These are phyloP conservation scores for Falco punctatus DNA, from an alignment of 2,113 vertebrate genomes.

Conservation along the genomic window DNA sequence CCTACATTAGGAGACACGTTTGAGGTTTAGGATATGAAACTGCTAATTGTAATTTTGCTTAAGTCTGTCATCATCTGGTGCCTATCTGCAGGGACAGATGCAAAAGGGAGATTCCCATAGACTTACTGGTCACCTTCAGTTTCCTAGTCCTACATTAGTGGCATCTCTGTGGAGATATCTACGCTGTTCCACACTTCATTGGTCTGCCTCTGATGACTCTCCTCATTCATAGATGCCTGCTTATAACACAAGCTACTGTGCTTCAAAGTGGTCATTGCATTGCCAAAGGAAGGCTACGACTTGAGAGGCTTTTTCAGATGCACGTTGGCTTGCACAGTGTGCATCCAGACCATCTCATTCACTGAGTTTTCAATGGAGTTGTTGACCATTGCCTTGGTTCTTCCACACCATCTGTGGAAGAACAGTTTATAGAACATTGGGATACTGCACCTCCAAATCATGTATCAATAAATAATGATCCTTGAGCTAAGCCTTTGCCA, in stretches of 20 bases:
- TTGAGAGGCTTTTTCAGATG: not conserved
- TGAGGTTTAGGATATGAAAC: not conserved
- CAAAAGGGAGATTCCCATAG: not conserved
- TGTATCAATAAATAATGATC: not conserved
- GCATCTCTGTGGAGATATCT: not conserved
- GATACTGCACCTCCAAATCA: not conserved
- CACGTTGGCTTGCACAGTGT: rapidly evolving
- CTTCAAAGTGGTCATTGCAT: not conserved
- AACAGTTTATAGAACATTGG: rapidly evolving
- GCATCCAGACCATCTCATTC: not conserved
- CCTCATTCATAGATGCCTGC: not conserved
- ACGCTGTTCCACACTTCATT: not conserved
- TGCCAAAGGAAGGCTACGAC: not conserved
- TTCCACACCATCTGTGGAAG: not conserved
- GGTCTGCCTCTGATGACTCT: not conserved
- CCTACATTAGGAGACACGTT: not conserved
- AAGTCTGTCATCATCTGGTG: not conserved
- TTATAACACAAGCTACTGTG: not conserved
- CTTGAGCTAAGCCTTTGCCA: not conserved
- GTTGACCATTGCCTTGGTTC: not conserved
- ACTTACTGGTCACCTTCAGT: not conserved
- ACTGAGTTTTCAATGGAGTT: not conserved
- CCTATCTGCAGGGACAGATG: not conserved
- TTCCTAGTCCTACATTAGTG: not conserved
- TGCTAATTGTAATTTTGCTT: not conserved